phyloP scores from a whole-genome alignment of 2,113 vertebrate species.

The Otis tarda region DNA sequence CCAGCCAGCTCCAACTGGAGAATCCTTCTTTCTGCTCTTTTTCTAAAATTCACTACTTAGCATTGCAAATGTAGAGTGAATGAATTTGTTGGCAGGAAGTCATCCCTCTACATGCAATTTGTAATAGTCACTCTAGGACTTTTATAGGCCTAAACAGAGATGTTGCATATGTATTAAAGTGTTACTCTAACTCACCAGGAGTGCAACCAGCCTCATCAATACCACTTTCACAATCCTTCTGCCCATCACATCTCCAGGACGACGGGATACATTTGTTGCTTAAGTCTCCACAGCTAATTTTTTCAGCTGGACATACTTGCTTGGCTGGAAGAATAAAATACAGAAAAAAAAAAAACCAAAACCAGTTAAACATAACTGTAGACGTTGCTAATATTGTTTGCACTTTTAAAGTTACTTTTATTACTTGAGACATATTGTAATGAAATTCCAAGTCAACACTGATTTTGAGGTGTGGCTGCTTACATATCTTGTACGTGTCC shows the following conservation, averaged over 20 bases:
- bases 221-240: constrained; percentile 92
- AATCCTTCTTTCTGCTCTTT: not conserved
- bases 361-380: not conserved
- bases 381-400: not conserved
- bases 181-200: constrained; percentile 79
- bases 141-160: not conserved
- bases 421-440: not conserved
- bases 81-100: not conserved
- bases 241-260: constrained; percentile 94
- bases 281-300: constrained; percentile 91
- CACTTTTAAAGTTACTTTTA: not conserved
- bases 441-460: not conserved
- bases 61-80: not conserved
- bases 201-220: constrained; percentile 89
- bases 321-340: constrained; percentile 77
- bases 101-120: not conserved
- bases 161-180: not conserved
- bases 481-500: accelerated
- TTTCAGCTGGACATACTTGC: constrained; percentile 90
- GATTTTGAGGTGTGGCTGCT: not conserved
- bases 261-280: constrained; percentile 90
- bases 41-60: not conserved
- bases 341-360: not conserved
- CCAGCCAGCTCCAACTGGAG: not conserved
- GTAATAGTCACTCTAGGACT: not conserved